phyloP scores from a whole-genome alignment of 2,797 vertebrate genomes.

The Anguilla anguilla region DNA sequence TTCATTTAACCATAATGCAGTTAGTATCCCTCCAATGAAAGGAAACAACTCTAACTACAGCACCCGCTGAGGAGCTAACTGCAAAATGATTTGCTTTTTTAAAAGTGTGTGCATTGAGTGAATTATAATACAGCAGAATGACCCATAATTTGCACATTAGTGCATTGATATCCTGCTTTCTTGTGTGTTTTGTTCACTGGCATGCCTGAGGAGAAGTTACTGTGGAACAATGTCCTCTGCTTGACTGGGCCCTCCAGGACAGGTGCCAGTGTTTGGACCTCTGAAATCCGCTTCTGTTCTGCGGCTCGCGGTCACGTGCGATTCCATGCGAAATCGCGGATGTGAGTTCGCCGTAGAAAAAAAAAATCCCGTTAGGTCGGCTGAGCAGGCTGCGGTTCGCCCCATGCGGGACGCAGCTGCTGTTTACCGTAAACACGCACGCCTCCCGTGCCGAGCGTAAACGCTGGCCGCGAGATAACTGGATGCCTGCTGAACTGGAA shows the following conservation, averaged over 20 bases:
- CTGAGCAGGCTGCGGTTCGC: neutral
- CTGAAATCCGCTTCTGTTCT: neutral
- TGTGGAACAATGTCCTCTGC: neutral
- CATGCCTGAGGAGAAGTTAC: neutral
- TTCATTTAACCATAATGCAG: neutral
- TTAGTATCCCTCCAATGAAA: neutral
- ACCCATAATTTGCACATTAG: neutral
- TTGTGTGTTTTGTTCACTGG: neutral
- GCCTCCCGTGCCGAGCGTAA: neutral
- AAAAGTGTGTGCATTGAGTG: neutral
- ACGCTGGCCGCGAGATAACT: neutral
- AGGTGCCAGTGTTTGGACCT: neutral
- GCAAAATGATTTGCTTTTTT: neutral
- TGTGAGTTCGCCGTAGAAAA: neutral
- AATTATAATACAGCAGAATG: neutral
- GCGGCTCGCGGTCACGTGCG: neutral
- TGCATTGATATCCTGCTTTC: neutral
- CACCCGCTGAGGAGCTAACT: neutral
- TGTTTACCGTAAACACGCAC: neutral
- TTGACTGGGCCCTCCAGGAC: neutral
- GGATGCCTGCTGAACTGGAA: neutral
- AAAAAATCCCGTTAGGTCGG: neutral
- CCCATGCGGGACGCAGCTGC: neutral
- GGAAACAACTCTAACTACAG: neutral
- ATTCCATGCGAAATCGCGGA: neutral